Evolutionary conservation across 1,140 invertebrate genomes (phyloP).

Genomic region (Pogonomyrmex barbatus): DNA sequence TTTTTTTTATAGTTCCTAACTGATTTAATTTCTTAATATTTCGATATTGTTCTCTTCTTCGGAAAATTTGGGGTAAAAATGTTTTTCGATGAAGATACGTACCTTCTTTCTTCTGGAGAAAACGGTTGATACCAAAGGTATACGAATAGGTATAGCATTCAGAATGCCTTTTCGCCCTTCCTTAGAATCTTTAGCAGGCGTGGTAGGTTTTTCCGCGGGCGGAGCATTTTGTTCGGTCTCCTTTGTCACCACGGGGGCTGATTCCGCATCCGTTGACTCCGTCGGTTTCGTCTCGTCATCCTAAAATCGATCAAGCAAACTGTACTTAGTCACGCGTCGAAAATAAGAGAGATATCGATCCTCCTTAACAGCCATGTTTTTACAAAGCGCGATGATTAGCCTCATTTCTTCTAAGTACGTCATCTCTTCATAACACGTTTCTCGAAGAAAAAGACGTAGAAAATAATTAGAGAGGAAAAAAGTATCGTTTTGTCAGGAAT

Average conservation of each 20-base stretch:
- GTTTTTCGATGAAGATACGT: conserved; percentile 18
- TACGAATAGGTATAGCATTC: conserved; percentile 86
- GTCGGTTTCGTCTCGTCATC: conserved; percentile 84
- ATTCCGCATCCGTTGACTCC: conserved; percentile 74
- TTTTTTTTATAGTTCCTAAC: not conserved
- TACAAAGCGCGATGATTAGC: not conserved
- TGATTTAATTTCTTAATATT: not conserved
- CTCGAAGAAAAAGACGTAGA: not conserved
- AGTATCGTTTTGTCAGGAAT: not conserved
- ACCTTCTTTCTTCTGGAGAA: conserved; percentile 87
- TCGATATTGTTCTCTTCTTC: not conserved
- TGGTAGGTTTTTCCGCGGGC: conserved; percentile 84
- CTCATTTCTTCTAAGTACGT: not conserved
- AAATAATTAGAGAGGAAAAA: not conserved
- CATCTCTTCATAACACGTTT: not conserved
- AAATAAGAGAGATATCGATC: not conserved
- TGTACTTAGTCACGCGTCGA: not conserved
- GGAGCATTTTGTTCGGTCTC: conserved; percentile 85
- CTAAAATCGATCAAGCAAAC: conserved; percentile 67
- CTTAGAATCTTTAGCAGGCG: conserved; percentile 84
- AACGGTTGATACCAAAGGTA: conserved; percentile 88
- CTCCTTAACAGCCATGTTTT: not conserved
- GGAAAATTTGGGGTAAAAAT: not conserved
- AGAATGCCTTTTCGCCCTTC: conserved; percentile 85
- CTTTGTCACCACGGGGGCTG: conserved; percentile 75